A percentile compares a stretch with the other conserved stretches of the same genome.
phyloP scores from a whole-genome alignment of 1,140 invertebrate species.

The Ylistrum balloti region DNA sequence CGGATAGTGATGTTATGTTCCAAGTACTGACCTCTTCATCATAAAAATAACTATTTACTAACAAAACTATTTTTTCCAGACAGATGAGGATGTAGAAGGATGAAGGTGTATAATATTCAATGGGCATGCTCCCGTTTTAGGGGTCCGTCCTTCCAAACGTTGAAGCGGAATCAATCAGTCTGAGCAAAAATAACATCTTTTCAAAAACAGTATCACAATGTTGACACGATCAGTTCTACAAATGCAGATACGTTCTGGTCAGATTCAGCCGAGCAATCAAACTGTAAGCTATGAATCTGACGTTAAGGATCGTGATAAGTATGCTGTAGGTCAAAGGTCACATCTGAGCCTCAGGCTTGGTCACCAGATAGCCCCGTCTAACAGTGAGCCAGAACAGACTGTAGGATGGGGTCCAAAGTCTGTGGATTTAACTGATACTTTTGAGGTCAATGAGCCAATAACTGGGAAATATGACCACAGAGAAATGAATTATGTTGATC shows the following conservation, averaged over 20 bases:
- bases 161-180: not conserved
- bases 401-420: conserved; percentile 5
- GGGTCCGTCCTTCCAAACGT: not conserved
- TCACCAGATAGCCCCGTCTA: not conserved
- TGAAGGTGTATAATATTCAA: not conserved
- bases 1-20: not conserved
- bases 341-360: not conserved
- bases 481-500: not conserved
- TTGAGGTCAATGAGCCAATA: not conserved
- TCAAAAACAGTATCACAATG: not conserved
- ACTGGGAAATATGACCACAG: not conserved
- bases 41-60: not conserved
- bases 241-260: not conserved
- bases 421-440: not conserved
- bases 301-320: not conserved
- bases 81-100: not conserved
- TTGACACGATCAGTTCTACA: conserved; percentile 21
- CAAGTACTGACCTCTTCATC: not conserved
- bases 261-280: not conserved
- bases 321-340: conserved; percentile 18
- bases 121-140: not conserved
- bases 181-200: not conserved
- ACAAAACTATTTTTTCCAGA: not conserved
- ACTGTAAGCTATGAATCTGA: not conserved
- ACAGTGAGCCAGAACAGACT: not conserved